Evolutionary conservation across 2,797 vertebrate species (phyloP), one percentile per base, ranked within the genome.

Genomic region (Scarus forsteni): DNA sequence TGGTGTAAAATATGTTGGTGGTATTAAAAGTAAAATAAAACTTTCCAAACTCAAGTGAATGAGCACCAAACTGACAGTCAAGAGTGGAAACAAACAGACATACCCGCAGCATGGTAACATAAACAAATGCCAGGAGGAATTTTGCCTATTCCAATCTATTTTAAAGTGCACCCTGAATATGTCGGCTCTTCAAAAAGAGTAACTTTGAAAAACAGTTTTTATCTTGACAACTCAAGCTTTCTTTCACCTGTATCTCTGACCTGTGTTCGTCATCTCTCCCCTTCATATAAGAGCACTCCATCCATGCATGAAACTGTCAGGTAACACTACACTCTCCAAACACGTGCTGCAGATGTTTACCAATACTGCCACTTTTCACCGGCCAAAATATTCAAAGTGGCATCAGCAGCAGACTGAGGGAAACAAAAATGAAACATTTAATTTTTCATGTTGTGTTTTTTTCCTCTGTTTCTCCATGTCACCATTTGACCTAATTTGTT

Each of bases 401-500:
- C 80, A 81, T 69, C 70, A 65, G 55, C 43, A 56, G 59, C 50
- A 61, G 58, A 81, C 66, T 48, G 58, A 69, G 70, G 62, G 75
- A 83, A 86, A 86, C 76, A 84, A 61, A 79, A 85, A 84, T 70
- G 69, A 85, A 84, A 90, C 79, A 88, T 90, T 87, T 66, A 72
- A 83, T 88, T 88, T 85, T 85, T 86, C 84, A 85, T 84, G 82
- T 83, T 82, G 52, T 76, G 75, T 12, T 82, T 66, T 75, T 73
- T 75, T 66, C 61, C 66, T 77, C n/a, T 43, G 60, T 86, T 89
- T 89, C 81, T 81, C 83, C 57, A 65, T 87, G 86, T 91, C 87
- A 92, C 83, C 39, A 39, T 91, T 89, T 93, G 92, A 92, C 90
- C 92, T 89, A 91, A 91, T 92, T 93, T 93, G 86, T 89, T 90